Conservation (phyloP, 2,113 vertebrate species). For the Cyprinus carpio region DNA sequence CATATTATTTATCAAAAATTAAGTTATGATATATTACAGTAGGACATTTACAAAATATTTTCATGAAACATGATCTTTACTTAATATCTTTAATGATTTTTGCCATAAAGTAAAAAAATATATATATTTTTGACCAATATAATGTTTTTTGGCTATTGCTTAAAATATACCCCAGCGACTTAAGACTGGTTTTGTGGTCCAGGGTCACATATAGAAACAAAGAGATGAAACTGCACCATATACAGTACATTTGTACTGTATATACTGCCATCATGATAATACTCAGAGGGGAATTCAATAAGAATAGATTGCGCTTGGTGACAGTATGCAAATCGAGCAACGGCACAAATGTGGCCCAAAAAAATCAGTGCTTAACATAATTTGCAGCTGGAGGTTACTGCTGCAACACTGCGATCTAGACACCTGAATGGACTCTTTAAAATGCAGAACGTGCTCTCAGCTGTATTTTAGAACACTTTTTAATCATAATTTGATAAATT, state of each 20-base stretch:
- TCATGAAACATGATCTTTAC: too few species aligned
- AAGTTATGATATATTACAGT: too few species aligned
- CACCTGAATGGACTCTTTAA: background rate
- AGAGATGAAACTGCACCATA: background rate
- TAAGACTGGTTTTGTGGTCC: too few species aligned
- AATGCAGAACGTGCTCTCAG: background rate
- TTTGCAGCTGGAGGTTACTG: background rate
- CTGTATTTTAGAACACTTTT: background rate
- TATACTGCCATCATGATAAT: background rate
- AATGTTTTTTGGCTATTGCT: too few species aligned
- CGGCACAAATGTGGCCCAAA: background rate
- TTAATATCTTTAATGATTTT: too few species aligned
- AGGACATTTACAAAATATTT: too few species aligned
- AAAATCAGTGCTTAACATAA: background rate
- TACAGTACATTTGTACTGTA: background rate
- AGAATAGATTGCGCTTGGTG: background rate
- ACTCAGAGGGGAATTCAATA: background rate
- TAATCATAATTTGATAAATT: slow-evolving; percentile 17
- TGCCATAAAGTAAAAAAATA: too few species aligned
- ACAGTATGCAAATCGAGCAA: slow-evolving; percentile 1
- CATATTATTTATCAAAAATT: too few species aligned
- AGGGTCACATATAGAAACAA: background rate
- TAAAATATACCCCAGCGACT: too few species aligned
- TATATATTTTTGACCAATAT: too few species aligned
- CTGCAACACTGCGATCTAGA: background rate